Evolutionary conservation across 2,113 vertebrate species (phyloP), one percentile per base, ranked within the genome.

Genomic region (Xenopus borealis): DNA sequence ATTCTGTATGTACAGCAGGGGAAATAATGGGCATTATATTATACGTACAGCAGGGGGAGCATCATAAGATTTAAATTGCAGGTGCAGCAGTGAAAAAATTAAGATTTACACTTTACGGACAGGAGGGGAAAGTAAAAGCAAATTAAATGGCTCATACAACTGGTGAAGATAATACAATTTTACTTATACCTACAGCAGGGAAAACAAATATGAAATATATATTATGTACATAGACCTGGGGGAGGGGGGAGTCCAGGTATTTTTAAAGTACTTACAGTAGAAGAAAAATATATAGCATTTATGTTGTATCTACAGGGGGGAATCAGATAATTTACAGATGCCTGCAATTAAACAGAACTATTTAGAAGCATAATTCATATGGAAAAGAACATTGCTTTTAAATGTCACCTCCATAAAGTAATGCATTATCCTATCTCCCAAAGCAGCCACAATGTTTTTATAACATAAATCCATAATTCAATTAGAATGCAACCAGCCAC

Each of bases 231-330:
- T 27, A 27, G 23, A 27, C 3, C 23, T 27, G 23, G 23, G 23
- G n/a, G n/a, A n/a, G 1, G 23, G 23, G 23, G 23, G 23, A 27
- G 23, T 27, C 23, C 23, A n/a, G n/a, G 30, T 33, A 33, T 3
- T 33, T 33, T 3, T 33, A 33, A 3, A 33, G 7, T 33, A 33
- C n/a, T n/a, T n/a, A 33, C 30, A 46, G 72, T 67, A 65, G 72
- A 64, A 62, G 72, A 61, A 75, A 62, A 68, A 75, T 68, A 27
- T 53, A 9, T 40, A 64, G 30, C 40, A 68, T 62, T 75, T 19
- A 75, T 68, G 33, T 33, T 75, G 65, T 68, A 75, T 66, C 62
- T 66, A 68, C 72, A 17, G 55, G 55, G 53, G 65, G 72, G 55
- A 75, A 40, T 40, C 33, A 40, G 5, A 9, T 2, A 40, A 40